Evolutionary conservation across 2,888 invertebrate genomes (phyloP), one percentile per base, ranked within the genome.

Genomic region (Drosophila hamatofila): DNA sequence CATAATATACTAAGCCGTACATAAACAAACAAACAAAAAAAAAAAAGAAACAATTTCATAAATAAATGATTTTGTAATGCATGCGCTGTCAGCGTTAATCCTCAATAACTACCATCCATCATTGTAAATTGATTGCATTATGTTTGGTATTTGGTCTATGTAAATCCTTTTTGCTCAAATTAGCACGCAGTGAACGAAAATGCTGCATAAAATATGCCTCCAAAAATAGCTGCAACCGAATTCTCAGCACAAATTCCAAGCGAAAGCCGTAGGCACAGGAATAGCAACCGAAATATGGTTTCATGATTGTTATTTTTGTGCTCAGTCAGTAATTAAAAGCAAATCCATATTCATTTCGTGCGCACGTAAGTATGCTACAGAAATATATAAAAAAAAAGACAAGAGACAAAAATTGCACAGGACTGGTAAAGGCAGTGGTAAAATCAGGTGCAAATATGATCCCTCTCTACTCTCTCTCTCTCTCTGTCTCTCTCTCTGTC

Each of bases 261-360:
- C 48, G 8, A 56, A 54, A 18, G 18, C 68, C 67, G 44, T 60
- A 57, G 57, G 33, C 35, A 30, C 18, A 42, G 54, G 77, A 71
- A 78, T 67, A 77, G 56, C 61, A 75, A 30, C 48, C 52, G 30
- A 73, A 52, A 48, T 65, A 65, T 49, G 35, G 18, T 59, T 73
- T 69, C 23, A 23, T 56, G 41, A 23, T 49, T 59, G 66, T 55
- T 65, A 42, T 23, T 54, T 12, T 7, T 18, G 39, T 25, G 18
- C 35, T 46, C 57, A 64, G 70, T 42, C 57, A 44, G 80, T 83
- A 88, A 88, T 88, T 88, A 89, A 89, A 88, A 88, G 81, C 74
- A 83, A 88, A 88, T 83, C 86, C 87, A 88, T 88, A 86, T 83
- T 84, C 84, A 84, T 86, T 88, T 83, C 75, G 68, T 78, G 57